These are phyloP conservation scores for Anhinga rufa DNA, from an alignment of 2,113 vertebrate species.

Conservation along the genomic window DNA sequence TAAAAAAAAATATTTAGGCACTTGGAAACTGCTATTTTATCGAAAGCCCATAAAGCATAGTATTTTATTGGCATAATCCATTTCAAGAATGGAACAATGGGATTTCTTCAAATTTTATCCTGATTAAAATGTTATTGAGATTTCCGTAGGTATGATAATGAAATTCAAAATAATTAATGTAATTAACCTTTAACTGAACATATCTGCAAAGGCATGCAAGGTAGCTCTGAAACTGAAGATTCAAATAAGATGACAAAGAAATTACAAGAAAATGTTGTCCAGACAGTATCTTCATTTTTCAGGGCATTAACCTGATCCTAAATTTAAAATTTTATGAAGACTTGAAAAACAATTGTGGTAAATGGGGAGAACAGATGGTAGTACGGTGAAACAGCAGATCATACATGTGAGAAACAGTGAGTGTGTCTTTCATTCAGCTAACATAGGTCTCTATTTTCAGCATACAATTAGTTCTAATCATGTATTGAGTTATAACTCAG, in stretches of 20 bases:
- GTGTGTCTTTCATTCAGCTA: neutral
- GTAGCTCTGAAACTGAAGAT: neutral
- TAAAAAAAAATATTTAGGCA: neutral
- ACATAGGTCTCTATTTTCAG: neutral
- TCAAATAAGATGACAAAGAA: neutral
- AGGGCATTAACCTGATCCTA: neutral
- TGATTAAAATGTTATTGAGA: neutral
- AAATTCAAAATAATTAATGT: neutral
- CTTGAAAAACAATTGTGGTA: neutral
- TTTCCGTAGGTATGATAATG: neutral
- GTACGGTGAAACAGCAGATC: neutral
- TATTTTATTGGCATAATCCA: neutral
- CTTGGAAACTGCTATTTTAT: neutral
- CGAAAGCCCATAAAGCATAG: neutral
- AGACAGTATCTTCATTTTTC: neutral
- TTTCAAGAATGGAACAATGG: neutral
- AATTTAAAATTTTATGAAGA: neutral
- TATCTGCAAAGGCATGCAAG: neutral
- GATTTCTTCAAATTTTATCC: neutral
- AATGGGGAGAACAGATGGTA: neutral
- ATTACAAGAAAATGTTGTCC: neutral
- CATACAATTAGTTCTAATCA: neutral
- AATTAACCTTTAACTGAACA: neutral
- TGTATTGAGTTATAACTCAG: neutral
- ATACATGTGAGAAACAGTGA: neutral